Evolutionary conservation across 1,140 invertebrate genomes (phyloP), one percentile per base, ranked within the genome.

Genomic region (Zaprionus taronus): DNA sequence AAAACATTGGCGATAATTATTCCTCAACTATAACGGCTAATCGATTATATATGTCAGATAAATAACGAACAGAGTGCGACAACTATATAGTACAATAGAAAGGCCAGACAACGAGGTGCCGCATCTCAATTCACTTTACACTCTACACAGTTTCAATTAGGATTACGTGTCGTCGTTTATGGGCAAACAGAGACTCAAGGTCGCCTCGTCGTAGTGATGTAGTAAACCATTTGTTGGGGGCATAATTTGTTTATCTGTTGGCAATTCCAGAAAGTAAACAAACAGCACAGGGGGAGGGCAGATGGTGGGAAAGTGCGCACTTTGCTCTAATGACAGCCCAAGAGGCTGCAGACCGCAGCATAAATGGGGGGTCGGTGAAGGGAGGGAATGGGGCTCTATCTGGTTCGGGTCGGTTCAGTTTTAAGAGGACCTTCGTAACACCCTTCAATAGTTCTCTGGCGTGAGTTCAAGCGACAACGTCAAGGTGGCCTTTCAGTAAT

Each of bases 381-480:
- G 11, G 2, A 12, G 36, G 36, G 36, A 1, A 38, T 4, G 36
- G 12, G 36, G 4, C 0, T 1, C 36, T 31, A 24, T 64, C 51
- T 41, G 31, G 20, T 11, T 31, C 28, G 28, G 28, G 28, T 20
- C 2, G 22, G 51, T 4, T 11, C 22, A 12, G 61, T 24, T 62
- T 61, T 56, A 44, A 49, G 38, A 26, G 73, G 79, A 79, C 85
- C 85, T 87, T 87, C 84, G 68, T 64, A 66, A 70, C 72, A 89
- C 84, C 85, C 81, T 89, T 89, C 85, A 85, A 85, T 77, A 89
- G 79, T 82, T 89, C 70, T 80, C 81, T 90, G 79, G 76, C 85
- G 65, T 62, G 85, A 89, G 85, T 90, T 89, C 85, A 89, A 90
- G 85, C 81, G 77, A 75, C 85, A 89, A 89, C 85, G 85, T 89